Evolutionary conservation across 2,888 invertebrate species (phyloP), one percentile per base, ranked within the genome.

Genomic region (Callyntrura guangdongensis): DNA sequence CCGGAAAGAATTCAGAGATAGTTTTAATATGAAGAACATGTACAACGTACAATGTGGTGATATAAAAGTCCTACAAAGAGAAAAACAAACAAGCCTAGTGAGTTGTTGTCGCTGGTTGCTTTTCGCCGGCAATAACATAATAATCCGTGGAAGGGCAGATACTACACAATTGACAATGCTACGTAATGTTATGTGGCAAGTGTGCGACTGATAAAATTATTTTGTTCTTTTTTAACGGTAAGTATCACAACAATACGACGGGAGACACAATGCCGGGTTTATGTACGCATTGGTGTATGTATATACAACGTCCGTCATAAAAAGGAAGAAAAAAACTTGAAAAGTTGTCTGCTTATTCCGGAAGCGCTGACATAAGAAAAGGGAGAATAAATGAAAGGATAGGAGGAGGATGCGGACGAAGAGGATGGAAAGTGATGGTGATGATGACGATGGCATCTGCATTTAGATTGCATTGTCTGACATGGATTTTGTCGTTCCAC

Each of bases 401-500:
- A 27, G 53, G 27, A 56, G 25, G 79, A 25, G 56, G 56, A 56
- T 20, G 17, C n/a, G n/a, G n/a, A n/a, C n/a, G n/a, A n/a, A n/a
- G 17, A 36, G 22, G 49, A 74, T 74, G 49, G 53, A n/a, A n/a
- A n/a, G n/a, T n/a, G n/a, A n/a, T n/a, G n/a, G n/a, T n/a, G 53
- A 69, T 27, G 84, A 84, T 49, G 53, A 47, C 69, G 84, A 84
- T 84, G 84, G 67, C 69, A 77, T 86, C 86, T 77, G 59, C 86
- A 86, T 86, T 81, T 81, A 81, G 79, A 81, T 69, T 85, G 53
- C 69, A 85, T 69, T 69, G 85, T 85, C 47, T 81, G 81, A 81
- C 87, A 87, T 79, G 81, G 67, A 87, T 81, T 87, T 87, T 87
- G 79, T 81, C 61, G 77, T 64, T 86, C 59, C 74, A 77, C 77